These are phyloP conservation scores for Neuroscelio doddi DNA, from an alignment of 2,888 invertebrate species.

Conservation along the genomic window DNA sequence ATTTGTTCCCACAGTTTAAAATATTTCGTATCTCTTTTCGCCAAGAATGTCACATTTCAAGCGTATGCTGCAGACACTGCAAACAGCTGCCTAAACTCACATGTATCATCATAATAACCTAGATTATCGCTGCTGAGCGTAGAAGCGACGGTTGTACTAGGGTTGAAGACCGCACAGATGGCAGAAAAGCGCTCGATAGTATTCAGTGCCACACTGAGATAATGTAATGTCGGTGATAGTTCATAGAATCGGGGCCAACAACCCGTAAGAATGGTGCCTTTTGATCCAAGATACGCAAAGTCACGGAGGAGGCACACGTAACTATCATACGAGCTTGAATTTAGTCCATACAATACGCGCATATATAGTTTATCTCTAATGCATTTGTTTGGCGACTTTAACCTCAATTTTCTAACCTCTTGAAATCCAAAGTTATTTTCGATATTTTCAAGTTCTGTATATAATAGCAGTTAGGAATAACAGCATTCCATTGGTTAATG, in stretches of 20 bases:
- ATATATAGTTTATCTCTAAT: too few species aligned
- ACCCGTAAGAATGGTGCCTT: slow-evolving; percentile 49
- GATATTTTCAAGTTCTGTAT: too few species aligned
- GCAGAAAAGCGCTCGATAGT: slow-evolving; percentile 48
- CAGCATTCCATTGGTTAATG: too few species aligned
- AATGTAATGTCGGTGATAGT: slow-evolving; percentile 56
- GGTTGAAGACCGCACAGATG: slow-evolving; percentile 11
- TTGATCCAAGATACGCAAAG: slow-evolving; percentile 11
- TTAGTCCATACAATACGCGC: too few species aligned
- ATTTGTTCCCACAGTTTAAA: too few species aligned
- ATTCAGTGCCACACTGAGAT: slow-evolving; percentile 52
- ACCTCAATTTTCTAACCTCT: too few species aligned
- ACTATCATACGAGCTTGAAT: too few species aligned
- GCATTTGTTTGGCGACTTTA: too few species aligned
- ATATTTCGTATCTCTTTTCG: too few species aligned
- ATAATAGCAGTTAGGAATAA: too few species aligned
- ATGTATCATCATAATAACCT: slow-evolving; percentile 18
- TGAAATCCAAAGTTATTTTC: too few species aligned
- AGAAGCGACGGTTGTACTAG: slow-evolving; percentile 16
- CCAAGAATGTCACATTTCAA: too few species aligned
- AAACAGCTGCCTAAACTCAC: slow-evolving; percentile 9
- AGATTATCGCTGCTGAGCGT: slow-evolving; percentile 49
- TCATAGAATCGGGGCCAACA: slow-evolving; percentile 53
- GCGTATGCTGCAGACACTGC: background rate
- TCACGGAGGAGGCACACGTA: slow-evolving; percentile 5